Conservation (phyloP, 2,888 invertebrate species). For the Cryptocheilus praepositus region DNA sequence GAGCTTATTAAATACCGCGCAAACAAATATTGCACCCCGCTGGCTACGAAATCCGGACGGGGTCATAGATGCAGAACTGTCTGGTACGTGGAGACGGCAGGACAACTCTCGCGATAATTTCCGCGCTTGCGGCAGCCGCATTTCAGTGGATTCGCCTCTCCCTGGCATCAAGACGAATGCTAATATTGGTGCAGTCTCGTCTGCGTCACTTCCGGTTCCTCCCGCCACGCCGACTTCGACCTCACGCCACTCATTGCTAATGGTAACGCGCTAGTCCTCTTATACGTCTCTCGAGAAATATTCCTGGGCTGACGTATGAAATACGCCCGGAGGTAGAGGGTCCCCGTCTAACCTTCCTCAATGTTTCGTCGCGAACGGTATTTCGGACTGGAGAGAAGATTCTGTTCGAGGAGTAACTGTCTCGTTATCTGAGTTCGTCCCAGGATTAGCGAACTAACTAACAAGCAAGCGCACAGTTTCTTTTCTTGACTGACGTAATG, state of each 20-base stretch:
- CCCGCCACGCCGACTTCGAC: constrained; percentile 18
- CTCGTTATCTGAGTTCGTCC: no score
- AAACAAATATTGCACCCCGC: no score
- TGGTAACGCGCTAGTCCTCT: constrained; percentile 25
- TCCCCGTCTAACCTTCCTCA: constrained; percentile 4
- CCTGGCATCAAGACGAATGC: constrained; percentile 26
- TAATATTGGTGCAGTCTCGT: constrained; percentile 33
- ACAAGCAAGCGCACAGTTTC: no score
- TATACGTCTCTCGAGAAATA: constrained; percentile 21
- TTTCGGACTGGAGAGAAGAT: no score
- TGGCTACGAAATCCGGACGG: no score
- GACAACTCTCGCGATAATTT: constrained; percentile 24
- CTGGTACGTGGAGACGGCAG: constrained; percentile 1
- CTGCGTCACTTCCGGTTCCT: constrained; percentile 24
- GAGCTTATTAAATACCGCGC: no score
- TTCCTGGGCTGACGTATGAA: constrained; percentile 26
- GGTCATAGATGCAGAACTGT: no score
- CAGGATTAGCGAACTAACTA: no score
- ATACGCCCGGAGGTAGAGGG: constrained; percentile 13
- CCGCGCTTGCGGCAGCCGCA: constrained; percentile 18
- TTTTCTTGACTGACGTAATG: no score
- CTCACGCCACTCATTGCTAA: constrained; percentile 30
- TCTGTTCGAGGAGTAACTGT: no score
- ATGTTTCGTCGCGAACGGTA: constrained; percentile 9
- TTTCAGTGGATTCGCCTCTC: constrained; percentile 7